Percentiles rank a stretch among this genome's conserved stretches.
Conservation (phyloP, 1,140 invertebrate genomes). For the Orius insidiosus region DNA sequence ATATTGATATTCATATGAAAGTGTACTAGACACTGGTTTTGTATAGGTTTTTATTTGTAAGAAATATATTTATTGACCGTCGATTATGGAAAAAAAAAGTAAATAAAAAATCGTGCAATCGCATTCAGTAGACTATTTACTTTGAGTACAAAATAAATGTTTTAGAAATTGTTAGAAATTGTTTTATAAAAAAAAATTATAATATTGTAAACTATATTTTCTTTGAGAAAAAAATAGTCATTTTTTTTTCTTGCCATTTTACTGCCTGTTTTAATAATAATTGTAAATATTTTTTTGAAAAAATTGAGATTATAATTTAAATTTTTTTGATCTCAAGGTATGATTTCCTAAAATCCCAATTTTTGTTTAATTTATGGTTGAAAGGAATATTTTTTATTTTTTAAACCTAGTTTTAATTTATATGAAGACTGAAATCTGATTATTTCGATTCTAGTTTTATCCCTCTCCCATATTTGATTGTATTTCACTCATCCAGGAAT, state of each 20-base stretch:
- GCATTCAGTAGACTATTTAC: conserved; percentile 6
- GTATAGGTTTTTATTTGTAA: conserved; percentile 13
- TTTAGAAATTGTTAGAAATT: conserved; percentile 11
- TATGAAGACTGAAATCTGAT: conserved; percentile 1
- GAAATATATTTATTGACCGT: conserved; percentile 6
- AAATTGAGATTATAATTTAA: conserved; percentile 5
- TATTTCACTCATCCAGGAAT: neutral
- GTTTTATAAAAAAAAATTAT: conserved; percentile 11
- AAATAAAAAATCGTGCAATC: conserved; percentile 12
- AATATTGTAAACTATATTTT: conserved; percentile 8
- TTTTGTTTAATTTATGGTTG: conserved; percentile 2
- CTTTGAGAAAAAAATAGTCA: conserved; percentile 4
- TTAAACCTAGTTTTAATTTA: conserved; percentile 5
- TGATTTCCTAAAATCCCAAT: conserved; percentile 7
- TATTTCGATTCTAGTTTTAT: neutral
- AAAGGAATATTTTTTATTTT: neutral
- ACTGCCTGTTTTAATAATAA: conserved; percentile 3
- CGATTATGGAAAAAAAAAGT: neutral
- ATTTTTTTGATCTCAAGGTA: conserved; percentile 15
- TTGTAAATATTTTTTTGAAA: conserved; percentile 1
- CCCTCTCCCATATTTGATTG: neutral
- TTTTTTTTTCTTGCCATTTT: neutral
- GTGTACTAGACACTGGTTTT: conserved; percentile 14
- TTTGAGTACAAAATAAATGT: conserved; percentile 15
- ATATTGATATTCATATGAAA: neutral